Base-by-base conservation (phyloP, 2,113 vertebrate species). In the Nansenia antarctica region DNA sequence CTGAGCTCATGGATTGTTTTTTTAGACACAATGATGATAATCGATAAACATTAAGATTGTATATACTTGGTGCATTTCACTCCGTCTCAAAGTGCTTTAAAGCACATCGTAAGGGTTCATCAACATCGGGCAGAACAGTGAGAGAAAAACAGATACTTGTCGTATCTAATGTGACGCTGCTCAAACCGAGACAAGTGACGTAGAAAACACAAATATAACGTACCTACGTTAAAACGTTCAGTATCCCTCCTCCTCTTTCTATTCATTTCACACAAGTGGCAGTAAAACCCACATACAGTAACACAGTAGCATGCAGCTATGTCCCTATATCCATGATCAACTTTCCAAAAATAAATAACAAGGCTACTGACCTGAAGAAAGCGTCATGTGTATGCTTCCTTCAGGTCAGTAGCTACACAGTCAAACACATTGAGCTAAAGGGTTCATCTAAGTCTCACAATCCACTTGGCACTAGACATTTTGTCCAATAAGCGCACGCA, bases 381-480 rank as follows among this genome's bases (percentile, higher is more conserved):
- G 79, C 49, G 42, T 30, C 29, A 58, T 31, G 55, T 29, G n/a
- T n/a, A n/a, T n/a, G n/a, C n/a, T 39, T 70, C 49, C 74, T 74
- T 64, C 37, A 70, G 65, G 63, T 75, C 39, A 69, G 61, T 32
- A 70, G 70, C 70, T 65, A 74, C 27, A 49, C 70, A 37, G 69
- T n/a, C 39, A 65, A 34, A 35, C 22, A 8, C 9, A 72, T 26
- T 52, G 69, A 69, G 69, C 72, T 77, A 74, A 78, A 72, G 58
- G 49, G 64, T 54, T 83, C 59, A 6, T 74, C 70, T 18, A 55
- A n/a, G n/a, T 73, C 68, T 73, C 67, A 65, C 53, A 70, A 75
- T 77, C 62, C 35, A 78, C 81, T 81, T 84, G 85, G 84, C 82
- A 89, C 83, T 65, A 81, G 73, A 82, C 63, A 78, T 63, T 72